Percentiles rank a stretch among this genome's conserved stretches.
Conservation (phyloP, 2,888 invertebrate species). For the Thereva nobilitata region DNA sequence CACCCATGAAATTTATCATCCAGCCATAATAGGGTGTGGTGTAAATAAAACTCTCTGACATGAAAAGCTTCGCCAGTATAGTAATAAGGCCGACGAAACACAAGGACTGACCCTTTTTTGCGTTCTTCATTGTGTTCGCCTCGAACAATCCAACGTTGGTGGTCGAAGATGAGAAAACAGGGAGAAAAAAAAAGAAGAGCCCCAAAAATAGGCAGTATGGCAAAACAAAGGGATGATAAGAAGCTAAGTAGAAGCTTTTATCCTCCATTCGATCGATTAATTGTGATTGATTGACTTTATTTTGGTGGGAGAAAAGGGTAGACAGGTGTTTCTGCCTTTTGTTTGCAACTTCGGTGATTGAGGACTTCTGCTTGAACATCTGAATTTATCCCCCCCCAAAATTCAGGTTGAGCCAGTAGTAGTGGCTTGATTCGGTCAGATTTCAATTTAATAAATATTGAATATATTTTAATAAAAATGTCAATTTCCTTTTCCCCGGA, state of each 20-base stretch:
- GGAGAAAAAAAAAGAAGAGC: no score
- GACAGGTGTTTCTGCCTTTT: conserved; percentile 3
- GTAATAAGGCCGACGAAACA: no score
- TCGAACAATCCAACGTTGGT: no score
- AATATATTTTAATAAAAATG: no score
- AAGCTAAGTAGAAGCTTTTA: conserved; percentile 17
- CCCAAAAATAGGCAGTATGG: neutral
- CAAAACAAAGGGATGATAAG: neutral
- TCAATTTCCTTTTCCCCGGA: no score
- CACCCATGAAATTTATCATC: conserved; percentile 3
- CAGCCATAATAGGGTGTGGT: neutral
- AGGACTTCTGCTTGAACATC: neutral
- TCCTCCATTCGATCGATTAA: conserved; percentile 22
- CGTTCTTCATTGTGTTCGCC: neutral
- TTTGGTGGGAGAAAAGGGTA: neutral
- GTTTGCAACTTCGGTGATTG: neutral
- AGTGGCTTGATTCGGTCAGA: neutral
- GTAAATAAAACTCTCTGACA: neutral
- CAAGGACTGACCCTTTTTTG: neutral
- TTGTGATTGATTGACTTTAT: conserved; percentile 30
- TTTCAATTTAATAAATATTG: no score
- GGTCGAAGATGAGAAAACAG: no score
- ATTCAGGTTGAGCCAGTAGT: neutral
- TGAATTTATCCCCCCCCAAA: neutral
- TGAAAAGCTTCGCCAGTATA: neutral